Evolutionary conservation across 2,113 vertebrate species (phyloP).

Genomic region (Hemiprocne comata): DNA sequence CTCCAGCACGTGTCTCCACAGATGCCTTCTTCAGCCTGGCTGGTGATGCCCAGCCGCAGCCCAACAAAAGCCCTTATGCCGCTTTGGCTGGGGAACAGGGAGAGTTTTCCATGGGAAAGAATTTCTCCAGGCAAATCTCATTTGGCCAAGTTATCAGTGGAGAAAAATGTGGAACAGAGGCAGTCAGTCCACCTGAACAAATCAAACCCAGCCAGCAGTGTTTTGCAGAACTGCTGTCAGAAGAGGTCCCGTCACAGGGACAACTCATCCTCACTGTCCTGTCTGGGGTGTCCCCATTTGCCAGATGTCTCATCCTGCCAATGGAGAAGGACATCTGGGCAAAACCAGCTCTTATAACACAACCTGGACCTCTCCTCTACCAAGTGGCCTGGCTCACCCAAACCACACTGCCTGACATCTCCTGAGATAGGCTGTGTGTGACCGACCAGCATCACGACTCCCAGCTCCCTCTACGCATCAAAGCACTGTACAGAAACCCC

Average conservation of each 20-base stretch:
- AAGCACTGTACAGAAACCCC: background rate
- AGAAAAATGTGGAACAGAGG: background rate
- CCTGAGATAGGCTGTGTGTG: background rate
- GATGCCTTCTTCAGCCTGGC: background rate
- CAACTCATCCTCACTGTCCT: fast-evolving
- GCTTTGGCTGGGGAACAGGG: fast-evolving
- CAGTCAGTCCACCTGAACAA: background rate
- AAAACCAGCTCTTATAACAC: background rate
- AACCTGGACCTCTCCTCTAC: background rate
- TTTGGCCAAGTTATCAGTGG: background rate
- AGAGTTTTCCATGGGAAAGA: background rate
- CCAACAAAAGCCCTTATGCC: background rate
- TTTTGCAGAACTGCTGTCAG: background rate
- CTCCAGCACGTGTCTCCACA: background rate
- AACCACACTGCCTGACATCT: background rate
- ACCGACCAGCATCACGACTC: fast-evolving
- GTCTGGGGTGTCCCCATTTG: background rate
- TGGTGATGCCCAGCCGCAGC: fast-evolving
- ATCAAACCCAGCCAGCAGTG: fast-evolving
- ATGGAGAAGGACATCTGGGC: background rate
- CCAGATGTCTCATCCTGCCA: background rate
- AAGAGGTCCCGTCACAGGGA: background rate
- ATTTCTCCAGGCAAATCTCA: background rate
- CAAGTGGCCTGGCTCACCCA: background rate
- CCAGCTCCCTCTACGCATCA: background rate